phyloP scores from a whole-genome alignment of 2,113 vertebrate genomes.

The Tupaia tana region DNA sequence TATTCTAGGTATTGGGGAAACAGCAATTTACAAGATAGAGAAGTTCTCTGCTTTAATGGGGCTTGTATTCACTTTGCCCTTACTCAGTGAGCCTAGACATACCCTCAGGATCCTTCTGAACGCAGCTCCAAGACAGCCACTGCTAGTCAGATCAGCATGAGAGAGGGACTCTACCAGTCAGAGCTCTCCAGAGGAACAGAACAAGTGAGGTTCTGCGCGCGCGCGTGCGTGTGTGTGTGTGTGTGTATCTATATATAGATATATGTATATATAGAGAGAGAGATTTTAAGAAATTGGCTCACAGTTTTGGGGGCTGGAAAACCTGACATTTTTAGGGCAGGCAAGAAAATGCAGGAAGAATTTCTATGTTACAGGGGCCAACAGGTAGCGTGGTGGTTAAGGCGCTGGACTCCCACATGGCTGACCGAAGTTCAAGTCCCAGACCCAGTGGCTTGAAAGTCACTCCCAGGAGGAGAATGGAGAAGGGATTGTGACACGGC shows the following conservation, averaged over 20 bases:
- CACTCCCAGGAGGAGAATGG: too few relatives aligned
- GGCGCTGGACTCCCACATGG: too few relatives aligned
- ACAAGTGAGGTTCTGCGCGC: not conserved
- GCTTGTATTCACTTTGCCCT: not conserved
- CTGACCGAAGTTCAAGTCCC: too few relatives aligned
- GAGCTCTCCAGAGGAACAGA: not conserved
- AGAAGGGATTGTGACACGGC: too few relatives aligned
- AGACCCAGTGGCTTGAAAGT: too few relatives aligned
- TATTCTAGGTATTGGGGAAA: not conserved
- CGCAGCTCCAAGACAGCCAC: not conserved
- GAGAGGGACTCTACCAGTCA: not conserved
- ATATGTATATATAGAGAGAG: not conserved
- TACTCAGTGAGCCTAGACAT: not conserved
- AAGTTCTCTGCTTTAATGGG: not conserved
- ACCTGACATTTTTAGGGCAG: not conserved
- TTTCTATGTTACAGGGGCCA: not conserved
- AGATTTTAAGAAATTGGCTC: not conserved
- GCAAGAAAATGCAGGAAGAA: not conserved
- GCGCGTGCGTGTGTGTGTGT: too few relatives aligned
- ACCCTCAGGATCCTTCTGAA: not conserved
- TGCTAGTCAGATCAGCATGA: not conserved
- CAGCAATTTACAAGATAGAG: not conserved
- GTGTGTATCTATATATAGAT: too few relatives aligned
- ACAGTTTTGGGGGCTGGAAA: not conserved
- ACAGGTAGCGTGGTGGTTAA: too few relatives aligned